Evolutionary conservation across 2,888 invertebrate genomes (phyloP).

Genomic region (Tanytarsus gracilentus): DNA sequence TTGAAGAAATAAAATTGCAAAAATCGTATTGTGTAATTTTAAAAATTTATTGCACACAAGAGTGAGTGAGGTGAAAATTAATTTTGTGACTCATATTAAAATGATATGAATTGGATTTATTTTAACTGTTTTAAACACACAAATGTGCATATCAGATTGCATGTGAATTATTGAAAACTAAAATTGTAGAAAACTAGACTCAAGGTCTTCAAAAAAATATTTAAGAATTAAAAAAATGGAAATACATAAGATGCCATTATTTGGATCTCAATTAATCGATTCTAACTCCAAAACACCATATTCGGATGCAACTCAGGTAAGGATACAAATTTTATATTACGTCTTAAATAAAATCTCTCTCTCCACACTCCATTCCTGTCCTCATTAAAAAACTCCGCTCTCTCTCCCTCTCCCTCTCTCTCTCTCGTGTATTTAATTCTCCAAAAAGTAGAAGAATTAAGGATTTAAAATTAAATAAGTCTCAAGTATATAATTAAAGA

Average conservation of each 20-base stretch:
- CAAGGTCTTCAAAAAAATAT: no score
- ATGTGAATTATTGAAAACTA: constrained; percentile 6
- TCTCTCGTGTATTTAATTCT: no score
- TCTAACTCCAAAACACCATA: constrained; percentile 90
- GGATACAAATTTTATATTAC: constrained; percentile 35
- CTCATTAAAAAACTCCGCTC: constrained; percentile 17
- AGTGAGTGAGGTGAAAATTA: no score
- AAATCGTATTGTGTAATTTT: no score
- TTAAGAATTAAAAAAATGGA: constrained; percentile 20
- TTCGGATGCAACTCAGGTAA: constrained; percentile 95
- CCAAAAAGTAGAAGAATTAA: no score
- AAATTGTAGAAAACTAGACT: not conserved
- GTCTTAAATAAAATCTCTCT: constrained; percentile 21
- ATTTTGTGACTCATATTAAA: not conserved
- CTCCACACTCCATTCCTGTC: constrained; percentile 3
- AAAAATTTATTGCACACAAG: no score
- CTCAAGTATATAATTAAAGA: no score
- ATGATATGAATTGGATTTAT: constrained; percentile 18
- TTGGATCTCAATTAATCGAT: constrained; percentile 85
- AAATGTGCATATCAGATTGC: constrained; percentile 20
- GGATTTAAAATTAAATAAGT: no score
- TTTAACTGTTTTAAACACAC: not conserved
- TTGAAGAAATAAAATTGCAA: no score
- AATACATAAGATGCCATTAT: constrained; percentile 44
- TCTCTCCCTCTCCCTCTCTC: no score